Evolutionary conservation across 2,113 vertebrate genomes (phyloP), one percentile per base, ranked within the genome.

Genomic region (Telmatochromis bifrenatus): DNA sequence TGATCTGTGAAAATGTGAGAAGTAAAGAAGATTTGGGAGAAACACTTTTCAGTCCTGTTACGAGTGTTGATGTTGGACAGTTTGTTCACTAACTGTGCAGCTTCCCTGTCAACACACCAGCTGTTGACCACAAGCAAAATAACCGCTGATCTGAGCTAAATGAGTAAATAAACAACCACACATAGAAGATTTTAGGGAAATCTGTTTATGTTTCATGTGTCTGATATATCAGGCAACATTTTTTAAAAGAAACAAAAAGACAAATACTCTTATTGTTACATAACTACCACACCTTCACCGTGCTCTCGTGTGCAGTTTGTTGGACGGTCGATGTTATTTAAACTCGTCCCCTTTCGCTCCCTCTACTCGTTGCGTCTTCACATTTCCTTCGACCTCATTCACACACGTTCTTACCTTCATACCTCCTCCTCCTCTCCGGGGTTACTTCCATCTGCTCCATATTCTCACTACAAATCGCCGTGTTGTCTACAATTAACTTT

Each of bases 341-440:
- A 42, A 45, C 8, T 1, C 13, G 2, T 7, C 13, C 68, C 2
- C 37, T 42, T 17, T 73, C 8, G 0, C 21, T 45, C 45, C 39
- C 21, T 26, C 68, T 45, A 3, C 8, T 73, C 8, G 0, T 15
- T 73, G 37, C 13, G 0, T 45, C 68, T 10, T 17, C 13, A 26
- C n/a, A 23, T 73, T 45, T 73, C 37, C 65, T 7, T 42, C 13
- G 1, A 14, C 37, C 65, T 70, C 21, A 23, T 70, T 42, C 37
- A 42, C 35, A 2, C 33, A 39, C 0, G 3, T 45, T 26, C 68
- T 11, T 17, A 3, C 21, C 23, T 28, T 2, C 55, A 26, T 2
- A 7, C 68, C 39, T 11, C 68, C 0, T 0, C 68, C 4, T 45
- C 39, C 21, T 73, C 21, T 47, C 39, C 7, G 6, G 68, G 21